phyloP scores from a whole-genome alignment of 1,140 invertebrate genomes.

The Caenorhabditis remanei region DNA sequence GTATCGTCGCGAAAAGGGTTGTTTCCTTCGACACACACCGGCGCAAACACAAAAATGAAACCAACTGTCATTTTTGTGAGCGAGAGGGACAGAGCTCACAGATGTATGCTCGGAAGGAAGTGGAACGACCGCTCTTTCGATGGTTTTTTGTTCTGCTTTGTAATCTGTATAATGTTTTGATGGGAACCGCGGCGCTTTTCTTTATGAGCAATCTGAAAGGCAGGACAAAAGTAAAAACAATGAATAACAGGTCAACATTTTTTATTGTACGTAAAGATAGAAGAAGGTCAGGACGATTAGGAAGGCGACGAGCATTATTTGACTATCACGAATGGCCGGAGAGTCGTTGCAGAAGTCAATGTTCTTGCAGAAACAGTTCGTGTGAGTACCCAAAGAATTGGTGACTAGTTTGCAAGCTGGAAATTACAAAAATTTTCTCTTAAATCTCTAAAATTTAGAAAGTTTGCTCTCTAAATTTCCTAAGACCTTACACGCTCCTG shows the following conservation, averaged over 20 bases:
- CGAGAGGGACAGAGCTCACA: background rate
- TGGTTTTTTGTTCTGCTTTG: background rate
- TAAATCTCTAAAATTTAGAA: background rate
- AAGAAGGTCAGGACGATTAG: constrained; percentile 20
- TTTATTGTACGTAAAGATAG: background rate
- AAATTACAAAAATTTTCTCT: background rate
- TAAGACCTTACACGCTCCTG: background rate
- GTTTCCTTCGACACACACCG: constrained; percentile 40
- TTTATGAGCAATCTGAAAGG: background rate
- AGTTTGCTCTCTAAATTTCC: background rate
- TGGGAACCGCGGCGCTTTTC: background rate
- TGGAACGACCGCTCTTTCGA: background rate
- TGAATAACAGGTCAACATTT: background rate
- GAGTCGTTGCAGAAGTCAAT: constrained; percentile 38
- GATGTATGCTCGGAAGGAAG: background rate
- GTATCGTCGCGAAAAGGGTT: constrained; percentile 50
- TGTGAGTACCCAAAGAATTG: background rate
- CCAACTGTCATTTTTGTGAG: constrained; percentile 49
- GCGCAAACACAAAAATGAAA: constrained; percentile 51
- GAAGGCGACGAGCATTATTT: background rate
- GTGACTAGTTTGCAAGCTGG: background rate
- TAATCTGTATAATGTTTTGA: background rate
- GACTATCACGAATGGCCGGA: background rate
- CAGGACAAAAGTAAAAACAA: background rate
- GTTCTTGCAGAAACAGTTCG: constrained; percentile 36